A percentile compares a stretch with the other conserved stretches of the same genome.
Evolutionary conservation across 35 echinoderm and acorn worm genomes (phyloP).

Genomic region (Heliocidaris tuberculata): DNA sequence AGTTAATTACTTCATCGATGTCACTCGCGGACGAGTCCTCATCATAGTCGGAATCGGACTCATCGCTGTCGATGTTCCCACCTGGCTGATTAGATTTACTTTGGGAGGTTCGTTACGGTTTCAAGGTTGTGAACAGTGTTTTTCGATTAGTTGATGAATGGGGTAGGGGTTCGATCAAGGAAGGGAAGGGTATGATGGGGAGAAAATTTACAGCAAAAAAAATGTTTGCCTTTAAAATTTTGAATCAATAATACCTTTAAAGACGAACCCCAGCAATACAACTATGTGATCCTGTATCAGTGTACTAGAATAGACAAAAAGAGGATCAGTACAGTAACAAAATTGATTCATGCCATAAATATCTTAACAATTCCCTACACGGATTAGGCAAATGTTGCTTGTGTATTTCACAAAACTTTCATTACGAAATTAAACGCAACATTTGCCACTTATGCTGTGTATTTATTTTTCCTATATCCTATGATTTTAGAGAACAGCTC

Average conservation of each 20-base stretch:
- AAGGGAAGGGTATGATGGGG: not conserved
- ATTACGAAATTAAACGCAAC: too few relatives aligned
- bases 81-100: not conserved
- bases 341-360: too few relatives aligned
- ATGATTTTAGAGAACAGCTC: too few relatives aligned
- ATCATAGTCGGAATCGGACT: not conserved
- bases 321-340: too few relatives aligned
- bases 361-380: too few relatives aligned
- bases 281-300: too few relatives aligned
- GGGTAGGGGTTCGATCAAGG: not conserved
- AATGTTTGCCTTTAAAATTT: not conserved
- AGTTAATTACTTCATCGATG: not conserved
- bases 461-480: too few relatives aligned
- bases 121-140: not conserved
- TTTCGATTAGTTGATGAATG: not conserved
- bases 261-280: too few relatives aligned
- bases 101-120: not conserved
- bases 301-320: too few relatives aligned
- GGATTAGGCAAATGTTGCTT: too few relatives aligned
- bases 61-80: not conserved
- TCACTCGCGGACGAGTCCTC: constrained; percentile 25
- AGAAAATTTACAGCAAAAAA: not conserved
- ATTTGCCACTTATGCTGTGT: too few relatives aligned
- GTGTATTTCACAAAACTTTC: too few relatives aligned
- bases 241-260: not conserved